Percentiles rank a stretch among this genome's conserved stretches.
phyloP scores from a whole-genome alignment of 2,113 vertebrate genomes.

The Henicopernis longicauda region DNA sequence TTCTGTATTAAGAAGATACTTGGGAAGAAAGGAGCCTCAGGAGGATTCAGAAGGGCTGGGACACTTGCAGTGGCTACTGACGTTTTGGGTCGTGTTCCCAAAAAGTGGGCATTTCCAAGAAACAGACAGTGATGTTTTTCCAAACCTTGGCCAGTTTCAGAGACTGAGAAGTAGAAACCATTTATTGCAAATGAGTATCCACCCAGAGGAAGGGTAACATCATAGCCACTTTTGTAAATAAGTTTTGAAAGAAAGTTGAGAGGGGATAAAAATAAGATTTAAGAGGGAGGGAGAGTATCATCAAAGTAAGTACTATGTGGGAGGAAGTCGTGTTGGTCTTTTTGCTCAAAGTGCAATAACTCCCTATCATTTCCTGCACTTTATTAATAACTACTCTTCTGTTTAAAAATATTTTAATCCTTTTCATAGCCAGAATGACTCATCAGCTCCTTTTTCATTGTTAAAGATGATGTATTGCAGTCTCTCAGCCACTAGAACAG shows the following conservation, averaged over 20 bases:
- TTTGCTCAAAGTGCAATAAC: conserved; percentile 39
- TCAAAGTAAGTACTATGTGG: conserved; percentile 20
- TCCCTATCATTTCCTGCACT: conserved; percentile 55
- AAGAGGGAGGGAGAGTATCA: conserved; percentile 37
- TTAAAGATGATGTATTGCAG: conserved; percentile 14
- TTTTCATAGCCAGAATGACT: conserved; percentile 33
- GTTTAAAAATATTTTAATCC: conserved; percentile 63
- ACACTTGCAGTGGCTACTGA: background rate
- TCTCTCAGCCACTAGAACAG: conserved; percentile 1
- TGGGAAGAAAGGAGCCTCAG: background rate
- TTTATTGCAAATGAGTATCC: background rate
- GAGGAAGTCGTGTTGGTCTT: conserved; percentile 53
- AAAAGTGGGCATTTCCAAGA: background rate
- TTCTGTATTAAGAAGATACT: background rate
- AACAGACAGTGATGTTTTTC: background rate
- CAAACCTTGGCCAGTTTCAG: background rate
- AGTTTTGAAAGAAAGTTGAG: conserved; percentile 5
- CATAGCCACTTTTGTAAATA: conserved; percentile 16
- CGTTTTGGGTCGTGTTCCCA: background rate
- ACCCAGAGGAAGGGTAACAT: conserved; percentile 2
- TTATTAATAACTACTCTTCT: conserved; percentile 63
- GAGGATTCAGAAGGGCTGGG: background rate
- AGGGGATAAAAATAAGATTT: conserved; percentile 54
- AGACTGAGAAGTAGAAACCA: background rate
- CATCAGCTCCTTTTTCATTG: conserved; percentile 30